Conservation (phyloP, 2,113 vertebrate species). For the Synodontis membranacea region DNA sequence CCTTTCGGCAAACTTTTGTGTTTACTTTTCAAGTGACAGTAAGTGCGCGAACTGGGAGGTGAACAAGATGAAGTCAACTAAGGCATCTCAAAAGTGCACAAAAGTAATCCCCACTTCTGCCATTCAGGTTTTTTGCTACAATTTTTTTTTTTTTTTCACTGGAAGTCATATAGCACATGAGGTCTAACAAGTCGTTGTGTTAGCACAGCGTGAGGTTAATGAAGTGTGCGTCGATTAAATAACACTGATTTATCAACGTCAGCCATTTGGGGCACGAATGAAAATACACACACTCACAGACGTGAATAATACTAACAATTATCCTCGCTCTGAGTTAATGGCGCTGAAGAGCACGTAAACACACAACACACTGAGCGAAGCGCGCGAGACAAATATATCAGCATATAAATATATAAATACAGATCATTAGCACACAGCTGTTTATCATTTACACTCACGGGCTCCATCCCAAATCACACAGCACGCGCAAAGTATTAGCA, state of each 20-base stretch:
- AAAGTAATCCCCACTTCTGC: background rate
- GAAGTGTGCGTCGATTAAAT: constrained; percentile 69
- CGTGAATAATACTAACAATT: constrained; percentile 56
- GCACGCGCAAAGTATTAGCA: background rate
- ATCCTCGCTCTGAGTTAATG: constrained; percentile 58
- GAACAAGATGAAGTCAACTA: background rate
- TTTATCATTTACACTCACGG: constrained; percentile 51
- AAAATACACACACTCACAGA: constrained; percentile 53
- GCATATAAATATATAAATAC: constrained; percentile 48
- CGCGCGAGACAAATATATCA: constrained; percentile 4
- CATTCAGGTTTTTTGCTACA: constrained; percentile 47
- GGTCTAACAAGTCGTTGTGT: constrained; percentile 73
- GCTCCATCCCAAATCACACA: background rate
- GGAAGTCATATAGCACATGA: constrained; percentile 62
- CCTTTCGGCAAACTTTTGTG: background rate
- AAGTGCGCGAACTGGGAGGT: background rate
- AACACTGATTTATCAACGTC: constrained; percentile 56
- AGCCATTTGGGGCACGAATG: constrained; percentile 53
- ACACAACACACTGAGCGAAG: constrained; percentile 15
- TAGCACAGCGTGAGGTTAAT: constrained; percentile 75
- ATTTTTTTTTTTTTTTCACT: constrained; percentile 27
- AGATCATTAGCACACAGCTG: constrained; percentile 51
- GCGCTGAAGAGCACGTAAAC: constrained; percentile 61
- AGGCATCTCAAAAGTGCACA: no score
- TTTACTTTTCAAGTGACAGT: background rate